Percentiles rank a stretch among this genome's conserved stretches.
Evolutionary conservation across 2,888 invertebrate species (phyloP).

Genomic region (Kuschelorhynchus macadamiae): DNA sequence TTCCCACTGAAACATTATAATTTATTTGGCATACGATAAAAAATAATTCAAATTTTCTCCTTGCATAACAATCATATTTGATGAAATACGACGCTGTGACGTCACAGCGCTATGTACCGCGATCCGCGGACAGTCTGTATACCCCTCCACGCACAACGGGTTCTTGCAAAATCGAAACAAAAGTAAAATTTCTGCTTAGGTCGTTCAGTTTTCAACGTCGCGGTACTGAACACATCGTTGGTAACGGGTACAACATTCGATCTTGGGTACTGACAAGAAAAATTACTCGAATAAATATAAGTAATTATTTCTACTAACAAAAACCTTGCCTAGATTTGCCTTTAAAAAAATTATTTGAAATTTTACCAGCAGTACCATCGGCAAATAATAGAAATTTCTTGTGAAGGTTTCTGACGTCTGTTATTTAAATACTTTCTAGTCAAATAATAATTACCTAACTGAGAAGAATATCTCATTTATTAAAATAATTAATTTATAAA

Average conservation of each 20-base stretch:
- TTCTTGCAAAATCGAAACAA: conserved; percentile 39
- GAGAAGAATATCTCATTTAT: background rate
- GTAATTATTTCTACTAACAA: background rate
- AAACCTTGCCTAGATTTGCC: background rate
- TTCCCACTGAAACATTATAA: no score
- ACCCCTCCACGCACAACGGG: conserved; percentile 22
- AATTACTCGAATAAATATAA: background rate
- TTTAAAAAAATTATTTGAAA: background rate
- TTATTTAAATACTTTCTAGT: background rate
- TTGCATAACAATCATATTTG: no score
- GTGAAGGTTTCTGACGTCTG: no score
- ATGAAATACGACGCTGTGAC: no score
- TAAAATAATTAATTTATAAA: no score
- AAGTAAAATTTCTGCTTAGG: conserved; percentile 30
- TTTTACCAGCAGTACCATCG: background rate
- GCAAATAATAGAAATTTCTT: no score
- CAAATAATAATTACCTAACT: background rate
- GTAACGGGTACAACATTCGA: background rate
- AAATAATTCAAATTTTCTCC: no score
- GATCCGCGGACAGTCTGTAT: conserved; percentile 1
- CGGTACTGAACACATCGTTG: background rate
- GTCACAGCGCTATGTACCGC: background rate
- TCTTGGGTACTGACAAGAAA: background rate
- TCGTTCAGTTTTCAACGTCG: conserved; percentile 10
- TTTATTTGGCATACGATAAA: no score